Conservation (phyloP, 2,888 invertebrate genomes). For the Horisme vitalbata region DNA sequence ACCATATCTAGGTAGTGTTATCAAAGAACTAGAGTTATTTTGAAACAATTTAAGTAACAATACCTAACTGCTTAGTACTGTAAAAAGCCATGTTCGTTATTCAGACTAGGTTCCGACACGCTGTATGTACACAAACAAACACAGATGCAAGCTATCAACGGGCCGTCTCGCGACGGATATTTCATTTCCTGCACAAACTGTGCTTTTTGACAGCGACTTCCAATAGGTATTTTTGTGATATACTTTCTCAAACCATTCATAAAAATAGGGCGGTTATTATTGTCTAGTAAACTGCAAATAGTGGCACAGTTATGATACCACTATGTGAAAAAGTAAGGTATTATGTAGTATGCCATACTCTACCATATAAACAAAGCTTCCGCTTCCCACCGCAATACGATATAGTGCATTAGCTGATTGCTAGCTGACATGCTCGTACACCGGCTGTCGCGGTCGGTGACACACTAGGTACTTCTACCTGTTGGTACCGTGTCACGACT, state of each 20-base stretch:
- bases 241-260: too few relatives aligned
- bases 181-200: slow-evolving; percentile 54
- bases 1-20: too few relatives aligned
- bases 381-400: slow-evolving; percentile 18
- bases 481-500: neutral
- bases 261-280: too few relatives aligned
- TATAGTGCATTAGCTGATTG: slow-evolving; percentile 45
- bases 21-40: too few relatives aligned
- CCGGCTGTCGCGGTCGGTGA: neutral
- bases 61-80: slow-evolving; percentile 4
- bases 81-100: too few relatives aligned
- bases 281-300: too few relatives aligned
- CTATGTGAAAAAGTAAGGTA: too few relatives aligned
- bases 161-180: slow-evolving; percentile 44
- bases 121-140: neutral
- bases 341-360: too few relatives aligned
- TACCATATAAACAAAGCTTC: neutral
- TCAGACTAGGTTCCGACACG: too few relatives aligned
- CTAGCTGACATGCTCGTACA: neutral
- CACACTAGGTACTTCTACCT: neutral
- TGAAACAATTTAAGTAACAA: too few relatives aligned
- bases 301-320: too few relatives aligned
- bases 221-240: neutral
- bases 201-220: slow-evolving; percentile 16
- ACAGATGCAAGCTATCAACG: neutral